These are phyloP conservation scores for Bombus ignitus DNA, from an alignment of 1,140 invertebrate genomes.

Conservation along the genomic window DNA sequence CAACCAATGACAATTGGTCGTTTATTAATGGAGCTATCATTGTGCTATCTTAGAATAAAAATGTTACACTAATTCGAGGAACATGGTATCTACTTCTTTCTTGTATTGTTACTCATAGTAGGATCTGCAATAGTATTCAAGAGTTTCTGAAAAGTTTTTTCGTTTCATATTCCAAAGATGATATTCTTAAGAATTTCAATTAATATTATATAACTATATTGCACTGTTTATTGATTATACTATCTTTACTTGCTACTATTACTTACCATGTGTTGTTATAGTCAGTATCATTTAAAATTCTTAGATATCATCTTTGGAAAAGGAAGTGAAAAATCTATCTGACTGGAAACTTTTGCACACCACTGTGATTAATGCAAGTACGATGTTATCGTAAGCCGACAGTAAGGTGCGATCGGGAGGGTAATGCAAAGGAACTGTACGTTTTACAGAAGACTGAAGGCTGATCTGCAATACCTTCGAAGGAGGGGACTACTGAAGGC, in stretches of 20 bases:
- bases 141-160: not conserved
- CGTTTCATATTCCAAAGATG: too few relatives aligned
- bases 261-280: not conserved
- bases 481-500: slow-evolving; percentile 84
- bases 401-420: not conserved
- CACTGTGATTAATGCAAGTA: not conserved
- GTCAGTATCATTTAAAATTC: not conserved
- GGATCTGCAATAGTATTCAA: not conserved
- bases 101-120: not conserved
- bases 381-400: not conserved
- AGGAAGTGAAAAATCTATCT: not conserved
- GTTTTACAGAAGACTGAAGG: slow-evolving; percentile 85
- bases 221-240: too few relatives aligned
- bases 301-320: not conserved
- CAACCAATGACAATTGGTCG: too few relatives aligned
- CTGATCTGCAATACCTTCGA: slow-evolving; percentile 85
- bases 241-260: too few relatives aligned
- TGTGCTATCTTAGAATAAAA: too few relatives aligned
- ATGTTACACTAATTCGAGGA: too few relatives aligned
- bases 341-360: not conserved
- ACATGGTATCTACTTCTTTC: too few relatives aligned
- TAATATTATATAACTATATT: not conserved
- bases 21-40: too few relatives aligned
- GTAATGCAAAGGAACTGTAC: slow-evolving; percentile 10
- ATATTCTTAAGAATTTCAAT: not conserved